These are phyloP conservation scores for Dione juno DNA, from an alignment of 2,888 invertebrate genomes.

Conservation along the genomic window DNA sequence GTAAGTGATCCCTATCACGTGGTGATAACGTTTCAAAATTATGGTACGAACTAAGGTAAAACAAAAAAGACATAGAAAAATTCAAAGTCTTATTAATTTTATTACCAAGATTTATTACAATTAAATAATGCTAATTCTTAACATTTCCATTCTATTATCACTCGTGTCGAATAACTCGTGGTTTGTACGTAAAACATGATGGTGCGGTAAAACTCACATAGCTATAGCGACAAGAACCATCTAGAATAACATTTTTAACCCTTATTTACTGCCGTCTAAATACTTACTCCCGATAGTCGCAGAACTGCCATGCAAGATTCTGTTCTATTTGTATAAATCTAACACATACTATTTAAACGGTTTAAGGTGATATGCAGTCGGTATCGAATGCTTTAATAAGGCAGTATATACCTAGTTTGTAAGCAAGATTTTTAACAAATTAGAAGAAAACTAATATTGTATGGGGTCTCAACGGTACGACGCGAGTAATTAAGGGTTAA, in stretches of 20 bases:
- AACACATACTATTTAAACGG: too few species aligned
- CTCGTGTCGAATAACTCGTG: conserved; percentile 58
- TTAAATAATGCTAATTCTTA: conserved; percentile 64
- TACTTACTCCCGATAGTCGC: not conserved
- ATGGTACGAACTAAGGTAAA: too few species aligned
- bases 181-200: conserved; percentile 51
- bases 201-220: conserved; percentile 17
- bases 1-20: too few species aligned
- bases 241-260: conserved; percentile 3
- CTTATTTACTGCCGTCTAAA: not conserved
- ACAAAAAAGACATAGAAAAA: not conserved
- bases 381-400: too few species aligned
- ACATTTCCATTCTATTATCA: conserved; percentile 63
- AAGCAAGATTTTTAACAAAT: not conserved
- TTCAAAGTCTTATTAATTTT: conserved; percentile 48
- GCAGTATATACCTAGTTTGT: too few species aligned
- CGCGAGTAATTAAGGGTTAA: conserved; percentile 6
- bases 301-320: too few species aligned
- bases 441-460: not conserved
- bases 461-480: not conserved
- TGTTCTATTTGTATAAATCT: too few species aligned
- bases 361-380: too few species aligned
- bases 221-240: conserved; percentile 12
- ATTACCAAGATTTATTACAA: conserved; percentile 74
- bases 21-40: too few species aligned